Evolutionary conservation across 1,140 invertebrate genomes (phyloP).

Genomic region (Popillia japonica): DNA sequence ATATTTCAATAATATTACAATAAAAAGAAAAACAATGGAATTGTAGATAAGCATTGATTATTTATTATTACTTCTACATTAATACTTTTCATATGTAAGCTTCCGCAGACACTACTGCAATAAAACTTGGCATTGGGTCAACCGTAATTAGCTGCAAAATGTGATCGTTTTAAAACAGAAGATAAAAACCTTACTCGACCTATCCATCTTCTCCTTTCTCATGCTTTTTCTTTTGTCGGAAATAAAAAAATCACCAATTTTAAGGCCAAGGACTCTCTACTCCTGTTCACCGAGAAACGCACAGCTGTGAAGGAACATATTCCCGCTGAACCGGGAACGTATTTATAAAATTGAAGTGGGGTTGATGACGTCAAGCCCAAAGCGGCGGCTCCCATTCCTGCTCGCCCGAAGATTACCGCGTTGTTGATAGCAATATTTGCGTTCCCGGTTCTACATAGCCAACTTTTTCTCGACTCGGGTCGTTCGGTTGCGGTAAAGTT

Average conservation of each 20-base stretch:
- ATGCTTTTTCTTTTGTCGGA: background rate
- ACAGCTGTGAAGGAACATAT: background rate
- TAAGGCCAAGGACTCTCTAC: slow-evolving; percentile 27
- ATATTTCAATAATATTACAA: too few species aligned
- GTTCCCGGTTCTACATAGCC: background rate
- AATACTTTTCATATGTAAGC: too few species aligned
- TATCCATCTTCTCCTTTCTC: background rate
- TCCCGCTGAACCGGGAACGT: slow-evolving; percentile 1
- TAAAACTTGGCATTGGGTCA: too few species aligned
- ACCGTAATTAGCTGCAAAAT: too few species aligned
- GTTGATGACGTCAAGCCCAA: slow-evolving; percentile 15
- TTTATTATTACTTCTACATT: too few species aligned
- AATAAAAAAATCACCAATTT: background rate
- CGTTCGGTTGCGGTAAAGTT: slow-evolving; percentile 1
- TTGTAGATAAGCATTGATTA: too few species aligned
- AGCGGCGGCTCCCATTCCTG: background rate
- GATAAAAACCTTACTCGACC: background rate
- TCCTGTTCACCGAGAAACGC: background rate
- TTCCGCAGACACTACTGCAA: too few species aligned
- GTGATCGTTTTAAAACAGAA: too few species aligned
- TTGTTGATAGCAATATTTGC: slow-evolving; percentile 27
- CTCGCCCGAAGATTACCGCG: slow-evolving; percentile 10
- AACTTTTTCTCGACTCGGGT: background rate
- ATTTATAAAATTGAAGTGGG: slow-evolving; percentile 26
- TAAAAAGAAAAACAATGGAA: too few species aligned